Evolutionary conservation across 2,888 invertebrate species (phyloP).

Genomic region (Andrena dorsata): DNA sequence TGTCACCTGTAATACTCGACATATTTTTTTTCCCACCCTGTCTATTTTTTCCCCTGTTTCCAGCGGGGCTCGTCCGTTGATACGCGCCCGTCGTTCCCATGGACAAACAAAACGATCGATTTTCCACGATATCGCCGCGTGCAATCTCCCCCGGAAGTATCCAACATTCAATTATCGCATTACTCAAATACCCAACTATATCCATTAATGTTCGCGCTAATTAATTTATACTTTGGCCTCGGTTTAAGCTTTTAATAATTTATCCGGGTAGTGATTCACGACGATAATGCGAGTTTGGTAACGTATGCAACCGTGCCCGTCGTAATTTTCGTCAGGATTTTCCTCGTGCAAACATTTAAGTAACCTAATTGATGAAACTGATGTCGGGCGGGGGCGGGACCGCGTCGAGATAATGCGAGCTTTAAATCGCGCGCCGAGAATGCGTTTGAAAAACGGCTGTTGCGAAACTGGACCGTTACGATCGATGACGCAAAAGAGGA

Average conservation of each 20-base stretch:
- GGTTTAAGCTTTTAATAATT: constrained; percentile 62
- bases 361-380: constrained; percentile 59
- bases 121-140: neutral
- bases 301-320: constrained; percentile 34
- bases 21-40: neutral
- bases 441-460: constrained; percentile 20
- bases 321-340: constrained; percentile 52
- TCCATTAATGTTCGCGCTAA: constrained; percentile 49
- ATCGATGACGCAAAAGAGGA: neutral
- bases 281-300: constrained; percentile 43
- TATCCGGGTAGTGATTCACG: constrained; percentile 47
- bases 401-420: constrained; percentile 28
- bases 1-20: neutral
- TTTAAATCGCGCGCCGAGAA: constrained; percentile 25
- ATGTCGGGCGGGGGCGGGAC: neutral
- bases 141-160: constrained; percentile 19
- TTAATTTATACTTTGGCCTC: constrained; percentile 56
- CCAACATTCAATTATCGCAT: constrained; percentile 40
- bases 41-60: neutral
- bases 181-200: constrained; percentile 53
- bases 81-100: neutral
- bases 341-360: constrained; percentile 57
- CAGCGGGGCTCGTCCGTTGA: neutral
- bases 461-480: neutral
- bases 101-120: constrained; percentile 38